Evolutionary conservation across 2,113 vertebrate genomes (phyloP).

Genomic region (Pyrgilauda ruficollis): DNA sequence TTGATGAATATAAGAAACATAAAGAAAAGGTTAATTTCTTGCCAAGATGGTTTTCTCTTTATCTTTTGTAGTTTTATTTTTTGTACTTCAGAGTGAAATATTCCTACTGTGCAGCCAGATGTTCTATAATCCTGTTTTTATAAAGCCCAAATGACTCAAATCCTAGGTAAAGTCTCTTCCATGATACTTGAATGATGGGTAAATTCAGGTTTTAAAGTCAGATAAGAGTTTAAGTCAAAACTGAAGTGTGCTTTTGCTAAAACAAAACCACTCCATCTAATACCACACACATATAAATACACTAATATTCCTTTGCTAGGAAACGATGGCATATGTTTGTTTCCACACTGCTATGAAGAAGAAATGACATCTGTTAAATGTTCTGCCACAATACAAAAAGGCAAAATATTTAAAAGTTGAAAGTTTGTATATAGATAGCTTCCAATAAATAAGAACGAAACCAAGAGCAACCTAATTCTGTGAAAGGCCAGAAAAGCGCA

Average conservation of each 20-base stretch:
- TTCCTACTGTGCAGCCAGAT: conserved; percentile 74
- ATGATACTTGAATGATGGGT: conserved; percentile 35
- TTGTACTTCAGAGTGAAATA: conserved; percentile 69
- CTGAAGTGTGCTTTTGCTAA: neutral
- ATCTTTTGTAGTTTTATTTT: conserved; percentile 74
- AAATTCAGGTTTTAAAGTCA: neutral
- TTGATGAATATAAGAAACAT: conserved; percentile 65
- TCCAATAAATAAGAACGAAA: neutral
- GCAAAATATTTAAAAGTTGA: neutral
- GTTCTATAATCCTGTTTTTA: conserved; percentile 73
- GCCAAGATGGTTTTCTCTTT: conserved; percentile 65
- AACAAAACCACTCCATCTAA: neutral
- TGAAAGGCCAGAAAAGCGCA: neutral
- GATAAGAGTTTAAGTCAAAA: neutral
- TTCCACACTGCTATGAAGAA: neutral
- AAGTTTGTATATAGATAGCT: neutral
- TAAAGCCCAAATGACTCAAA: conserved; percentile 56
- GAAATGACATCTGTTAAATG: neutral
- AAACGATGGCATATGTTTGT: neutral
- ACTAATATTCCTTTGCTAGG: neutral
- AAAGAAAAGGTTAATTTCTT: conserved; percentile 75
- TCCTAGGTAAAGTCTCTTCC: conserved; percentile 35
- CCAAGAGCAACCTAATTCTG: neutral
- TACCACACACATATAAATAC: neutral
- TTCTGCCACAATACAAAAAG: neutral